These are phyloP conservation scores for Corythaeola cristata DNA, from an alignment of 2,113 vertebrate genomes.

Conservation along the genomic window DNA sequence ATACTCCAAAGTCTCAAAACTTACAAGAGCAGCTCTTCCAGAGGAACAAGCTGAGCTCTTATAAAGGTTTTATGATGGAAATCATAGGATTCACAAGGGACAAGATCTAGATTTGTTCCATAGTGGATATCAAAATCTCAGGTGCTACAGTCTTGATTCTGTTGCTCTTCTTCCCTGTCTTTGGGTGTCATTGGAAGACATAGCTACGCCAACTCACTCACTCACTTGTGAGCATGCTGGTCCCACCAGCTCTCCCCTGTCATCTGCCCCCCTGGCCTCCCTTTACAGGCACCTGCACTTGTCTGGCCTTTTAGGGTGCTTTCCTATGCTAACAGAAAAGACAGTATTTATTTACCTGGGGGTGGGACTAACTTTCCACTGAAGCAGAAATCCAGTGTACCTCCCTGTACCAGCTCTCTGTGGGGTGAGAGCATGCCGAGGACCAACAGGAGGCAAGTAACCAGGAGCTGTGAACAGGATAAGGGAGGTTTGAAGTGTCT, in stretches of 20 bases:
- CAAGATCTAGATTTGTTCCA: background rate
- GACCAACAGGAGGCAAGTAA: background rate
- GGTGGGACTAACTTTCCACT: background rate
- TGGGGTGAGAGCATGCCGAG: background rate
- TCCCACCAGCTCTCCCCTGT: background rate
- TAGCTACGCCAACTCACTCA: accelerated
- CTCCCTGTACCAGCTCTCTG: background rate
- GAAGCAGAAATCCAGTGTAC: background rate
- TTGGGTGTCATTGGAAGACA: background rate
- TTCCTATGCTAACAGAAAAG: background rate
- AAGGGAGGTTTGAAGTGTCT: background rate
- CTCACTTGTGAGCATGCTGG: background rate
- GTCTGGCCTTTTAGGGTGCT: background rate
- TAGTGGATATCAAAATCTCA: background rate
- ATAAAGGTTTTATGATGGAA: background rate
- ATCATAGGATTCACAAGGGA: background rate
- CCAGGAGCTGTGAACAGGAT: background rate
- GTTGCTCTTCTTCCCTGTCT: background rate
- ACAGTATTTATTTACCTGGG: background rate
- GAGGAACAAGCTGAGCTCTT: background rate
- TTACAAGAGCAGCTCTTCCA: background rate
- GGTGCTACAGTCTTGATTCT: background rate
- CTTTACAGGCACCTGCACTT: background rate
- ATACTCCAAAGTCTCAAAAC: background rate
- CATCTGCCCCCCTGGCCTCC: background rate